These are phyloP conservation scores for Bellardia bayeri DNA, from an alignment of 2,888 invertebrate genomes.

Conservation along the genomic window DNA sequence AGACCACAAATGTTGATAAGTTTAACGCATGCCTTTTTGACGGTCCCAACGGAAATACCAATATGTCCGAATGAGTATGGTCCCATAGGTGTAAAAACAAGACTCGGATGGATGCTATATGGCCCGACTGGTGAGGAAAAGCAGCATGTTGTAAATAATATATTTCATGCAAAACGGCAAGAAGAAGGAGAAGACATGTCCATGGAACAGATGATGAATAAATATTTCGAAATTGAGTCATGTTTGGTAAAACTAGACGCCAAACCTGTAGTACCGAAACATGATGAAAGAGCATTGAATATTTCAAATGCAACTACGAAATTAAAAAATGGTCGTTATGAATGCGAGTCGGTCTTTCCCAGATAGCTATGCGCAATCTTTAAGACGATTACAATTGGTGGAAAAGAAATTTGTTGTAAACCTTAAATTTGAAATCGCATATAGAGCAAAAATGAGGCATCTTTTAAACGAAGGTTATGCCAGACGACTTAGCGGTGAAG, in stretches of 20 bases:
- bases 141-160: not conserved
- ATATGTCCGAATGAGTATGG: not conserved
- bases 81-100: not conserved
- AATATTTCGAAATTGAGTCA: slow-evolving; percentile 11
- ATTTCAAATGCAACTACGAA: slow-evolving; percentile 26
- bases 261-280: too few relatives aligned
- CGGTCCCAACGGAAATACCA: slow-evolving; percentile 31
- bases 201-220: slow-evolving; percentile 16
- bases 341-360: slow-evolving; percentile 50
- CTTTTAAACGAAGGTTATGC: slow-evolving; percentile 58
- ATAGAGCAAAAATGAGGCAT: slow-evolving; percentile 55
- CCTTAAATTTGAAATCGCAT: slow-evolving; percentile 32
- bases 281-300: not conserved
- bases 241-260: too few relatives aligned
- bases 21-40: slow-evolving; percentile 52
- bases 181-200: not conserved
- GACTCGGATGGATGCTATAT: slow-evolving; percentile 52
- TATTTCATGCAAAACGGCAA: not conserved
- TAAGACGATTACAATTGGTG: too few relatives aligned
- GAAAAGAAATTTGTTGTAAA: slow-evolving; percentile 6
- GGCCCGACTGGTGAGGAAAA: slow-evolving; percentile 33
- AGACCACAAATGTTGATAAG: slow-evolving; percentile 61
- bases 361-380: slow-evolving; percentile 36
- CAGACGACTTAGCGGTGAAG: not conserved
- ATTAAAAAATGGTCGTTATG: slow-evolving; percentile 38